A percentile compares a stretch with the other conserved stretches of the same genome.
phyloP scores from a whole-genome alignment of 2,888 invertebrate species.

The Onthophagus sagittarius region DNA sequence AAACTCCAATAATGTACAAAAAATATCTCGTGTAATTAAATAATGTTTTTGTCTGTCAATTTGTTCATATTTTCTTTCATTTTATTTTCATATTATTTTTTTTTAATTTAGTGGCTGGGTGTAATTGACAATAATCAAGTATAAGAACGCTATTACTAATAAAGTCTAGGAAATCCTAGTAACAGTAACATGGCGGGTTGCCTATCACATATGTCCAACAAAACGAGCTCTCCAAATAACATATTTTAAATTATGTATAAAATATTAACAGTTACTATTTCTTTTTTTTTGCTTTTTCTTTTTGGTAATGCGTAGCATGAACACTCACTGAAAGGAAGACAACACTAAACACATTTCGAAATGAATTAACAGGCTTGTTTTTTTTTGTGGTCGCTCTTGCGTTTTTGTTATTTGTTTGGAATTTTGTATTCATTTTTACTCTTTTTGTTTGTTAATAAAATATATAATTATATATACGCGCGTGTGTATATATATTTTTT shows the following conservation, averaged over 20 bases:
- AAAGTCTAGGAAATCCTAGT: slow-evolving; percentile 48
- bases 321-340: slow-evolving; percentile 50
- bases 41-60: slow-evolving; percentile 58
- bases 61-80: slow-evolving; percentile 42
- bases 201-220: slow-evolving; percentile 52
- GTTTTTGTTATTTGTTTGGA: slow-evolving; percentile 8
- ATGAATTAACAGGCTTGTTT: slow-evolving; percentile 31
- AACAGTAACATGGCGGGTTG: slow-evolving; percentile 51
- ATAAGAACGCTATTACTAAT: slow-evolving; percentile 46
- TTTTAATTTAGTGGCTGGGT: slow-evolving; percentile 46
- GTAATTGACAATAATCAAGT: slow-evolving; percentile 52
- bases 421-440: slow-evolving; percentile 10
- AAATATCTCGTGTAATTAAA: slow-evolving; percentile 65
- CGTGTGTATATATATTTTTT: slow-evolving; percentile 36
- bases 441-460: slow-evolving; percentile 39
- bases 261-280: slow-evolving; percentile 52
- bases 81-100: slow-evolving; percentile 22
- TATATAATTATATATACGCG: slow-evolving; percentile 48
- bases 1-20: slow-evolving; percentile 71
- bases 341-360: slow-evolving; percentile 45
- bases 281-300: slow-evolving; percentile 44
- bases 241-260: slow-evolving; percentile 53
- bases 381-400: slow-evolving; percentile 17
- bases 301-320: slow-evolving; percentile 51
- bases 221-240: slow-evolving; percentile 51